Percentiles rank a stretch among this genome's conserved stretches.
phyloP scores from a whole-genome alignment of 2,888 invertebrate genomes.

The Hydrotaea cyrtoneurina region DNA sequence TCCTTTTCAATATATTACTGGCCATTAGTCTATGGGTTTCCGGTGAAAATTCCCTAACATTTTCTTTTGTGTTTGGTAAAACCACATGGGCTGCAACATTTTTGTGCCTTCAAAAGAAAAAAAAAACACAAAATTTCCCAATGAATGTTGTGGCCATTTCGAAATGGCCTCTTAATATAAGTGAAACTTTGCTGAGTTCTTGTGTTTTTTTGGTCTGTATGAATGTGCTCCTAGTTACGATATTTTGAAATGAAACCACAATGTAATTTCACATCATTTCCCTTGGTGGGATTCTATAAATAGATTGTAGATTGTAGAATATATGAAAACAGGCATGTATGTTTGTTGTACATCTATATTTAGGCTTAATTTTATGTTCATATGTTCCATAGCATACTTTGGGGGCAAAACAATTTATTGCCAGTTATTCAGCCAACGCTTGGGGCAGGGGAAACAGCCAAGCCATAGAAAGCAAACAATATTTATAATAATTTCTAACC shows the following conservation, averaged over 20 bases:
- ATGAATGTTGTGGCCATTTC: background rate
- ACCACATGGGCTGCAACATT: too few relatives aligned
- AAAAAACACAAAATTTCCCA: background rate
- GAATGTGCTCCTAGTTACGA: too few relatives aligned
- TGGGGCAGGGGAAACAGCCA: too few relatives aligned
- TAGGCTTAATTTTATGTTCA: background rate
- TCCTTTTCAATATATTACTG: too few relatives aligned
- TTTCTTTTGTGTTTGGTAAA: too few relatives aligned
- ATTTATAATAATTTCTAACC: background rate
- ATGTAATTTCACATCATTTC: background rate
- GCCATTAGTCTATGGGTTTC: too few relatives aligned
- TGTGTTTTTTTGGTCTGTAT: background rate
- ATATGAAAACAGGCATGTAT: too few relatives aligned
- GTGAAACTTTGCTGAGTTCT: slow-evolving; percentile 7
- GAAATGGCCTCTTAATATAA: background rate
- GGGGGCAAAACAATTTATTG: background rate
- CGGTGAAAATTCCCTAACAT: too few relatives aligned
- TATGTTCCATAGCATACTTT: slow-evolving; percentile 2
- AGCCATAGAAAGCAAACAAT: too few relatives aligned
- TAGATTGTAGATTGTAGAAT: background rate
- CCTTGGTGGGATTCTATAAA: background rate
- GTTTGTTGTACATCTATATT: background rate
- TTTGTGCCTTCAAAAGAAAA: background rate
- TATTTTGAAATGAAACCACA: background rate
- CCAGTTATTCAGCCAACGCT: background rate